Evolutionary conservation across 2,113 vertebrate genomes (phyloP).

Genomic region (Paratilapia polleni): DNA sequence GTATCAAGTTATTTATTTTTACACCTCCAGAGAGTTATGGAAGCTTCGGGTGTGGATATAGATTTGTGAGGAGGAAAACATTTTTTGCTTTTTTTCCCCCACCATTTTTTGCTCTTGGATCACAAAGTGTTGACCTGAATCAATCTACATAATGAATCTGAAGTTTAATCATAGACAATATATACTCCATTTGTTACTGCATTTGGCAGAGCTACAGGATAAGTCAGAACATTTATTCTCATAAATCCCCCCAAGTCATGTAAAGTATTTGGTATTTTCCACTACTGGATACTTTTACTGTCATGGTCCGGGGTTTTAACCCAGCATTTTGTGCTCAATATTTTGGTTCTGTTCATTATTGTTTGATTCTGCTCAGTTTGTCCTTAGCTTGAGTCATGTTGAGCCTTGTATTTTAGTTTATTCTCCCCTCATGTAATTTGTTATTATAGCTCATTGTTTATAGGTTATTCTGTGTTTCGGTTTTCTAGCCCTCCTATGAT

Average conservation of each 20-base stretch:
- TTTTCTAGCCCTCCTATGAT: too few species aligned
- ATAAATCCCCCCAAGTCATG: background rate
- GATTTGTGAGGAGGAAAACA: background rate
- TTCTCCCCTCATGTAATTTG: too few species aligned
- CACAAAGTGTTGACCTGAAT: background rate
- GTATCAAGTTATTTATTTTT: background rate
- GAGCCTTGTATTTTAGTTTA: too few species aligned
- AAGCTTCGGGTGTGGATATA: background rate
- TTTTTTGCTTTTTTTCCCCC: background rate
- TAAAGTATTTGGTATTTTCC: background rate
- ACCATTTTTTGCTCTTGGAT: background rate
- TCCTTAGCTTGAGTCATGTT: too few species aligned
- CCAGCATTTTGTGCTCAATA: too few species aligned
- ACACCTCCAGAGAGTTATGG: background rate
- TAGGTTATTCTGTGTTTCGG: too few species aligned
- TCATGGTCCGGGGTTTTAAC: too few species aligned
- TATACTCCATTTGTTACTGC: background rate
- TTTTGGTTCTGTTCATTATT: too few species aligned
- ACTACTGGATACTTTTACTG: background rate
- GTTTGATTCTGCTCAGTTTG: too few species aligned
- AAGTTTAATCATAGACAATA: background rate
- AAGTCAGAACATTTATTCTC: background rate
- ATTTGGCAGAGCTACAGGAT: background rate
- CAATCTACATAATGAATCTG: background rate
- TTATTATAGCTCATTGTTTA: too few species aligned